phyloP scores from a whole-genome alignment of 2,888 invertebrate genomes.

The Drosophila koepferae region DNA sequence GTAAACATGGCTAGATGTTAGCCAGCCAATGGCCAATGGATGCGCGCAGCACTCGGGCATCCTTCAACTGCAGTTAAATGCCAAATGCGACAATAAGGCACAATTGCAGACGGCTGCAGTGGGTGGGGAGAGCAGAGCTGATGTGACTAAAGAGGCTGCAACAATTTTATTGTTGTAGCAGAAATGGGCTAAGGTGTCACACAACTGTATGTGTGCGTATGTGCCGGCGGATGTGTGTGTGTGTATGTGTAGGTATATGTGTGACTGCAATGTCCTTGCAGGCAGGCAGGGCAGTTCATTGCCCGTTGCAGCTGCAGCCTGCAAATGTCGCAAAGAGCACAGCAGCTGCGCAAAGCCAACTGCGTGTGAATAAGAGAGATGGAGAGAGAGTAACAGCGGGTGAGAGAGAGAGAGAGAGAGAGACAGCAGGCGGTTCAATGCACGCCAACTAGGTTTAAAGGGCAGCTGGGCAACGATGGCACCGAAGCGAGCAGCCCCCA shows the following conservation, averaged over 20 bases:
- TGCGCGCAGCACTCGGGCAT: slow-evolving; percentile 33
- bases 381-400: no score
- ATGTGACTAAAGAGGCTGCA: slow-evolving; percentile 10
- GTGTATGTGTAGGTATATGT: slow-evolving; percentile 19
- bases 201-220: slow-evolving; percentile 18
- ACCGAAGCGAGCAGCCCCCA: slow-evolving; percentile 2
- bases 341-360: slow-evolving; percentile 26
- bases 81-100: slow-evolving; percentile 60
- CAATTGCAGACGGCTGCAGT: slow-evolving; percentile 13
- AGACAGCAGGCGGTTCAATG: slow-evolving; percentile 57
- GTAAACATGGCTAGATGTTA: background rate
- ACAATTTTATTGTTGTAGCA: slow-evolving; percentile 52
- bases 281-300: slow-evolving; percentile 62
- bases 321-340: slow-evolving; percentile 46
- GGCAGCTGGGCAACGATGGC: slow-evolving; percentile 18
- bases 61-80: slow-evolving; percentile 74
- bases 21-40: slow-evolving; percentile 19
- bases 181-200: slow-evolving; percentile 49
- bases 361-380: background rate
- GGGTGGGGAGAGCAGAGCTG: background rate
- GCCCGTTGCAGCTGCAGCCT: slow-evolving; percentile 65
- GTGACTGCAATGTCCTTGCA: slow-evolving; percentile 73
- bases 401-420: slow-evolving; percentile 4
- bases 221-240: slow-evolving; percentile 11
- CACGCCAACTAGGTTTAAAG: slow-evolving; percentile 72